Base-by-base conservation (phyloP, 2,888 invertebrate genomes). In the Folsomia manolachei region DNA sequence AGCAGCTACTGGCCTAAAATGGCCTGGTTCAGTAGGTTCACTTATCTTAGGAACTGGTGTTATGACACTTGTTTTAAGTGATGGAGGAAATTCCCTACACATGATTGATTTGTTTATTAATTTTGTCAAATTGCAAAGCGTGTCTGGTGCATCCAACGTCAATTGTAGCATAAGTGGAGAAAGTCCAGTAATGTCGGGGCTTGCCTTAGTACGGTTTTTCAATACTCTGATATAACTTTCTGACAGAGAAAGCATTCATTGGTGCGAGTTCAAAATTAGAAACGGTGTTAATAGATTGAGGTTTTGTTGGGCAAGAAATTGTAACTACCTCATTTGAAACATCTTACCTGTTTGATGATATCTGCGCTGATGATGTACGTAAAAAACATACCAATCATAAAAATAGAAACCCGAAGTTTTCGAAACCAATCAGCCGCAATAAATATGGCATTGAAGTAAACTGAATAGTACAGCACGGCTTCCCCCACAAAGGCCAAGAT, bases 1-100 rank as follows among this genome's bases (percentile, higher is more conserved):
- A n/a, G 68, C 61, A 21, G 68, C 63, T 1, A 75, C 70, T 9
- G 74, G 74, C 23, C 74, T 7, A 27, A 67, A 70, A 4, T 75
- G 60, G n/a, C 52, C 53, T 2, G 70, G 70, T 18, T 4, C n/a
- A 0, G 25, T 39, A 19, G 60, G 53, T 39, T 70, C 63, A 7
- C 63, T 25, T 19, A n/a, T 19, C 64, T 73, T 70, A 1, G 73
- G 73, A 23, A 73, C 27, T 11, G 70, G 73, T 1, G 67, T 53
- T 18, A 73, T 39, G 1, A 52, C 0, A 18, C 64, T 25, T 2
- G 18, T 60, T 71, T 71, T 73, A 21, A 73, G 61, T 2, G 19
- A 23, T 14, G 27, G 24, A 18, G 71, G 71, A 25, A 73, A 52
- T 21, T 24, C 18, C 1, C 71, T 69, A 1, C 4, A 18, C 24